phyloP scores from a whole-genome alignment of 2,888 invertebrate genomes.

The Endotricha flammealis region DNA sequence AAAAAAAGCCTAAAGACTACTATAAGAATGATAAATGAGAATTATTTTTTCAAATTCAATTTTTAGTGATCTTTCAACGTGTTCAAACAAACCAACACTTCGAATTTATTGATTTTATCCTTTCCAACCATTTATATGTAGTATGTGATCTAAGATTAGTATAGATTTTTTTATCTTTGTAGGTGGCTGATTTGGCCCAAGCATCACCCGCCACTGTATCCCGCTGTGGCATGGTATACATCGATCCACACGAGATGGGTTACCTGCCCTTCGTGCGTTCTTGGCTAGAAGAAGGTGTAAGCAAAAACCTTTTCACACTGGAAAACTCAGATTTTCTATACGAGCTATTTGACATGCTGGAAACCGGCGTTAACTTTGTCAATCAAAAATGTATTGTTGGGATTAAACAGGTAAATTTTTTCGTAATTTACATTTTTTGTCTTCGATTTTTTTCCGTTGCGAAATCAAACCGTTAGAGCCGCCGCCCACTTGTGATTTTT shows the following conservation, averaged over 20 bases:
- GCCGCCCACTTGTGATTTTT: too few species aligned
- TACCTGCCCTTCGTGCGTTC: conserved; percentile 89
- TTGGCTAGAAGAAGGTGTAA: conserved; percentile 81
- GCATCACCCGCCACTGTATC: conserved; percentile 95
- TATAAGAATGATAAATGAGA: too few species aligned
- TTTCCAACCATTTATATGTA: too few species aligned
- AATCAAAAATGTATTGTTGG: conserved; percentile 83
- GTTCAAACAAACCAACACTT: too few species aligned
- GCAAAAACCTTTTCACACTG: conserved; percentile 63
- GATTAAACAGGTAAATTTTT: conserved; percentile 86
- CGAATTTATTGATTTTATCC: too few species aligned
- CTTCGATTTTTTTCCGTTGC: neutral
- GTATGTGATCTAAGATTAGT: too few species aligned
- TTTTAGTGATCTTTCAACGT: too few species aligned
- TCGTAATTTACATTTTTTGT: neutral
- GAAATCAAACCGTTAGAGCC: too few species aligned
- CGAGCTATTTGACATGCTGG: conserved; percentile 83
- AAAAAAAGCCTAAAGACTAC: too few species aligned
- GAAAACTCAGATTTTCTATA: conserved; percentile 82
- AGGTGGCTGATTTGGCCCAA: conserved; percentile 89
- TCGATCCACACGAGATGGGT: conserved; percentile 89
- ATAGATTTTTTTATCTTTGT: too few species aligned
- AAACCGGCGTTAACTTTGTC: conserved; percentile 81
- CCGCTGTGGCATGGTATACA: conserved; percentile 92
- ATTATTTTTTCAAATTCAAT: too few species aligned